Base-by-base conservation (phyloP, 2,113 vertebrate genomes). In the Grammomys surdaster region DNA sequence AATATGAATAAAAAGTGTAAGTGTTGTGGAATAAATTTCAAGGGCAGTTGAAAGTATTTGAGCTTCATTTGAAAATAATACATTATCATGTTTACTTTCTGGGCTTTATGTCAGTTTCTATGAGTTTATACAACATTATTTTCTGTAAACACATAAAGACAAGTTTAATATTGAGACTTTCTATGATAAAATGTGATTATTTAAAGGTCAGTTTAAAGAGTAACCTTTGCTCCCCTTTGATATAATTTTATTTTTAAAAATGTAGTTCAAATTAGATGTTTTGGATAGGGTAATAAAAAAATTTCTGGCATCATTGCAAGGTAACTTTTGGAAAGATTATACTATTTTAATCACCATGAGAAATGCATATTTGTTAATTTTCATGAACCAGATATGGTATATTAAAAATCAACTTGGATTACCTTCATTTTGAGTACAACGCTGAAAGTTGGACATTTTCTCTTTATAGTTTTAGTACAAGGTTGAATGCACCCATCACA, bases 401-500 rank as follows among this genome's bases (percentile, higher is more conserved):
- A 54, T 40, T 51, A 20, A 82, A 22, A 81, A 36, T 40, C 51
- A 90, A 89, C 89, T 96, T 77, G 40, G 40, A 75, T 95, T 93
- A 90, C 97, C 4, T 1, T 96, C 88, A n/a, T 91, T 97, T 97
- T 95, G 51, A 48, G 6, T 85, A 46, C 92, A 85, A 36, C 65
- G 81, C 19, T 95, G 70, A 90, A 70, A 43, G 43, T 92, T 93
- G 97, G 87, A 76, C 95, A 88, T 91, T 89, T 17, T 94, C 70
- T 97, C 96, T 97, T 97, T 97, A 96, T 95, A 97, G 90, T 67
- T 96, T 97, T 97, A 92, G 87, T 69, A 87, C 69, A 93, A 96
- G 63, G 58, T 91, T 96, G 96, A 98, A 95, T 78, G 95, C 89
- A 89, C 89, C 97, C 96, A 97, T 28, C 87, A 96, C 8, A 80